phyloP scores from a whole-genome alignment of 2,888 invertebrate genomes.

The Exephanes ischioxanthus region DNA sequence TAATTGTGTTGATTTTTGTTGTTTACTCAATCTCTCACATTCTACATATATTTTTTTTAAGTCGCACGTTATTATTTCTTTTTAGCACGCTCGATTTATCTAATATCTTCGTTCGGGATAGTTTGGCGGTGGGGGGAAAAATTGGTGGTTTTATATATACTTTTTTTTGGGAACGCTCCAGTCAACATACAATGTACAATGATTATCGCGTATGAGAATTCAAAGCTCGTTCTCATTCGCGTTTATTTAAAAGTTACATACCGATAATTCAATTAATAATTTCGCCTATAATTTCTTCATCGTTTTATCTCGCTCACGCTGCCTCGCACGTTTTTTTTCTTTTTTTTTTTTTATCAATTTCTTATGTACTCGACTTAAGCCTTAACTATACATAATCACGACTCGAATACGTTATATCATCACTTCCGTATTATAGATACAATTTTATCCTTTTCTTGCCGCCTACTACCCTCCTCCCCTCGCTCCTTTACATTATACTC shows the following conservation, averaged over 20 bases:
- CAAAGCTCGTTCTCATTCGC: constrained; percentile 72
- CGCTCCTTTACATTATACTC: constrained; percentile 68
- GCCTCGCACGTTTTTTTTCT: constrained; percentile 47
- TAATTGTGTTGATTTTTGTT: constrained; percentile 50
- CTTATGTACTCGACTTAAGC: constrained; percentile 71
- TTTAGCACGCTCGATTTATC: constrained; percentile 38
- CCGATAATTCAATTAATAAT: constrained; percentile 80
- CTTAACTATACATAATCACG: constrained; percentile 81
- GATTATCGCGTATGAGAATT: constrained; percentile 78
- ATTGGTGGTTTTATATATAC: constrained; percentile 60
- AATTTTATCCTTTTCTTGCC: constrained; percentile 75
- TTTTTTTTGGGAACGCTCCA: constrained; percentile 75
- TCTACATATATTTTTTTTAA: constrained; percentile 27
- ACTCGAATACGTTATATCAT: constrained; percentile 82
- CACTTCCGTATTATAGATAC: constrained; percentile 84
- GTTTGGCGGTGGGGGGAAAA: constrained; percentile 31
- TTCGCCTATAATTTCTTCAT: constrained; percentile 73
- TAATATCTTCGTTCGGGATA: constrained; percentile 41
- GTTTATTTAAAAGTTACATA: constrained; percentile 78
- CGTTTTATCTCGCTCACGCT: constrained; percentile 50
- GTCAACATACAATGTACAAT: constrained; percentile 83
- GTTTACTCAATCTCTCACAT: constrained; percentile 45
- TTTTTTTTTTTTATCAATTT: constrained; percentile 57
- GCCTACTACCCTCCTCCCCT: constrained; percentile 55
- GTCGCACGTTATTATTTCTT: constrained; percentile 14